Evolutionary conservation across 2,888 invertebrate species (phyloP).

Genomic region (Rotaria sp.): DNA sequence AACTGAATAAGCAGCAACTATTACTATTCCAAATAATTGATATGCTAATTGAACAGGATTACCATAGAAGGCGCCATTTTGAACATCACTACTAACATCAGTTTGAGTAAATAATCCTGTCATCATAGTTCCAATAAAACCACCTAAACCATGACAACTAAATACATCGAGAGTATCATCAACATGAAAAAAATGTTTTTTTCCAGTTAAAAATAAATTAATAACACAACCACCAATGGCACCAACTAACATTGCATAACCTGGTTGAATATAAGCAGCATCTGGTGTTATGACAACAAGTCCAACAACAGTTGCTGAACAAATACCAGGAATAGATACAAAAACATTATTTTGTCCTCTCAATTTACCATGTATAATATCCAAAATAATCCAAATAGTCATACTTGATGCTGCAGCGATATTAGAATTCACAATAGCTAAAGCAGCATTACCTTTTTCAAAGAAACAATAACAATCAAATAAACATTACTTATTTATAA

Average conservation of each 20-base stretch:
- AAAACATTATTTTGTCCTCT: not conserved
- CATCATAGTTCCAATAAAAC: not conserved
- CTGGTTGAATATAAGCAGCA: constrained; percentile 6
- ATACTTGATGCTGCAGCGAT: not conserved
- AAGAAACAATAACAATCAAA: not conserved
- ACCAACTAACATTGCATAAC: not conserved
- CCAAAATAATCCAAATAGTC: not conserved
- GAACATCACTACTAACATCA: not conserved
- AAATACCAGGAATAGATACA: not conserved
- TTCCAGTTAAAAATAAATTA: not conserved
- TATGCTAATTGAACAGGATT: not conserved
- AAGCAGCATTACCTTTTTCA: not conserved
- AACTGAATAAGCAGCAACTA: not conserved
- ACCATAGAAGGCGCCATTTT: not conserved
- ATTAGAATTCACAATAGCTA: constrained; percentile 14
- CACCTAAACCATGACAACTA: constrained; percentile 10
- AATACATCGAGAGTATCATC: constrained; percentile 3
- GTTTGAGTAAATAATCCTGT: not conserved
- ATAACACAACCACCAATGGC: not conserved
- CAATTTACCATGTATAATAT: not conserved
- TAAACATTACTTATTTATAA: no score
- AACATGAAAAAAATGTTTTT: not conserved
- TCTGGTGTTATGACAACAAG: not conserved
- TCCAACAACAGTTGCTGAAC: constrained; percentile 19
- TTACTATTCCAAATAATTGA: not conserved